A percentile compares a stretch with the other conserved stretches of the same genome.
Conservation (phyloP, 92 coral and sea anemone species). For the Anthopleura xanthogrammica region DNA sequence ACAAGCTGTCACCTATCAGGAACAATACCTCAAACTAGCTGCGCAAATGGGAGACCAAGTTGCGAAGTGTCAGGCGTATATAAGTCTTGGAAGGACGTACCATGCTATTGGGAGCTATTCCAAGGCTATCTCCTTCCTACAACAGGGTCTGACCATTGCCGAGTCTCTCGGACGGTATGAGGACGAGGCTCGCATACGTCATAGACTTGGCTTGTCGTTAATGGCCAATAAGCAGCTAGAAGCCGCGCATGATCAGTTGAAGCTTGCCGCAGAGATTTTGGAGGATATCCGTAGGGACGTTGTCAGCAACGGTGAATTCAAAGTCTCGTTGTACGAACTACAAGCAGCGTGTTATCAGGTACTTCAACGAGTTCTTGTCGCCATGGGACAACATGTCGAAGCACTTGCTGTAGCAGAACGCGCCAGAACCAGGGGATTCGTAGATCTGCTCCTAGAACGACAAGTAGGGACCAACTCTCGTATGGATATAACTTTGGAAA, state of each 20-base stretch:
- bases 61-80: slow-evolving; percentile 83
- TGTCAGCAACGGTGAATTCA: slow-evolving; percentile 78
- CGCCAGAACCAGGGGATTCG: slow-evolving; percentile 83
- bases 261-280: slow-evolving; percentile 79
- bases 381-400: slow-evolving; percentile 73
- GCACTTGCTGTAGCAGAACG: slow-evolving; percentile 96
- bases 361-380: slow-evolving; percentile 91
- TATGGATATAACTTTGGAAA: slow-evolving; percentile 46
- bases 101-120: slow-evolving; percentile 78
- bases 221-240: slow-evolving; percentile 81
- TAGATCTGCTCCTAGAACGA: slow-evolving; percentile 86
- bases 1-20: slow-evolving; percentile 87
- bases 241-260: slow-evolving; percentile 76
- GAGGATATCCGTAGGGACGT: slow-evolving; percentile 89
- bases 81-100: slow-evolving; percentile 84
- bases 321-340: slow-evolving; percentile 83
- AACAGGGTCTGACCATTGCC: slow-evolving; percentile 82
- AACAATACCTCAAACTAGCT: slow-evolving; percentile 80
- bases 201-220: slow-evolving; percentile 82
- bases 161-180: slow-evolving; percentile 75
- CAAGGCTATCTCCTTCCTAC: slow-evolving; percentile 86
- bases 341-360: slow-evolving; percentile 92
- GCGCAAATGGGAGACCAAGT: slow-evolving; percentile 82
- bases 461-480: slow-evolving; percentile 52
- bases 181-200: slow-evolving; percentile 94